These are phyloP conservation scores for Myrmecophaga tridactyla DNA, from an alignment of 2,113 vertebrate genomes.

Conservation along the genomic window DNA sequence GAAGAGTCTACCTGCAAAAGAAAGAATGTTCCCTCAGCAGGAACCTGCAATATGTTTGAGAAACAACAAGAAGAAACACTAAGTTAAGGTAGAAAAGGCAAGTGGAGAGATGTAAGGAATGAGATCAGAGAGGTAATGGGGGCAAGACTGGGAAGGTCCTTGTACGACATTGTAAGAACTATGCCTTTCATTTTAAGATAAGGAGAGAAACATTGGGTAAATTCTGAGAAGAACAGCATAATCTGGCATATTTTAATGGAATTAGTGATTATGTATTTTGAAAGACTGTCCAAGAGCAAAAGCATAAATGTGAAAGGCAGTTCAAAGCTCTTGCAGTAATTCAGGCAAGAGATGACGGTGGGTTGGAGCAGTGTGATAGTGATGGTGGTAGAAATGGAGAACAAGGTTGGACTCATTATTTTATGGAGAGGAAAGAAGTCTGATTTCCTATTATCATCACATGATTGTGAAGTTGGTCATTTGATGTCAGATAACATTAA, in stretches of 20 bases:
- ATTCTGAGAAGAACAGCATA: not conserved
- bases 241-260: not conserved
- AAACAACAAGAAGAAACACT: not conserved
- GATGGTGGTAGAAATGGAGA: not conserved
- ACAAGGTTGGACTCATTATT: not conserved
- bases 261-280: not conserved
- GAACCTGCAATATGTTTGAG: not conserved
- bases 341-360: too few species aligned
- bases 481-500: not conserved
- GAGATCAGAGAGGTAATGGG: not conserved
- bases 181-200: not conserved
- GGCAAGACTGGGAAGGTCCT: not conserved
- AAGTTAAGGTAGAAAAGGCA: not conserved
- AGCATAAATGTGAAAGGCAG: not conserved
- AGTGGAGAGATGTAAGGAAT: accelerated
- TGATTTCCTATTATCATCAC: not conserved
- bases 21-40: not conserved
- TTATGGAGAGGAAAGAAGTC: not conserved
- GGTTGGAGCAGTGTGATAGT: too few species aligned
- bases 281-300: not conserved
- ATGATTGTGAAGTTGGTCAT: not conserved
- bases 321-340: not conserved
- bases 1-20: not conserved
- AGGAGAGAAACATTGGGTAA: not conserved
- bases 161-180: not conserved